Evolutionary conservation across 2,888 invertebrate species (phyloP).

Genomic region (Eupsilia transversa): DNA sequence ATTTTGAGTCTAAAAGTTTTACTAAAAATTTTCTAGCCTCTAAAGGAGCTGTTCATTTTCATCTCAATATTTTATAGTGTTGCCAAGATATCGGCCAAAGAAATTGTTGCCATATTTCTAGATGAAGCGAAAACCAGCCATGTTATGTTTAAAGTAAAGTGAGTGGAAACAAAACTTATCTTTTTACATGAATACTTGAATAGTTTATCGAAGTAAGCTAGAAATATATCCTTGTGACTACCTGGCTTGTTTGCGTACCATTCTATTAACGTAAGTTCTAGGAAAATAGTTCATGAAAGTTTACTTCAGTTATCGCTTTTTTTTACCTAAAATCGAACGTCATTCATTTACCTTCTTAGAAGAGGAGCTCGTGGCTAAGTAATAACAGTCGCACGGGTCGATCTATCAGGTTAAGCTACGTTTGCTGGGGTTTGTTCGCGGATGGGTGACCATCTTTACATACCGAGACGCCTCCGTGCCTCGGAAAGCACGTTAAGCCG

Average conservation of each 20-base stretch:
- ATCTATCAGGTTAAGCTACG: too few species aligned
- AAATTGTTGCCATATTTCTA: constrained; percentile 35
- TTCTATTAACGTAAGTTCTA: neutral
- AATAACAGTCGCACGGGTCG: too few species aligned
- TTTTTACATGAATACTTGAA: constrained; percentile 32
- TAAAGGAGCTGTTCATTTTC: constrained; percentile 40
- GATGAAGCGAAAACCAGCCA: constrained; percentile 18
- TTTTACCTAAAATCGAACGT: neutral
- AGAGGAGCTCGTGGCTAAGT: too few species aligned
- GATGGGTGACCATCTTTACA: too few species aligned
- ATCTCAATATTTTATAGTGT: constrained; percentile 53
- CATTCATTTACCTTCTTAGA: neutral
- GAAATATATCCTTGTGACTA: constrained; percentile 9
- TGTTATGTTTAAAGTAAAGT: constrained; percentile 40
- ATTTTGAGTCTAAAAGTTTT: constrained; percentile 8
- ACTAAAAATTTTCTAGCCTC: constrained; percentile 10
- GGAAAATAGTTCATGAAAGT: too few species aligned
- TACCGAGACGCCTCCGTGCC: too few species aligned
- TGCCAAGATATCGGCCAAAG: constrained; percentile 40
- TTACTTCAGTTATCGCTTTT: too few species aligned
- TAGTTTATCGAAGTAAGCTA: constrained; percentile 26
- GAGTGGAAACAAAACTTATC: constrained; percentile 28
- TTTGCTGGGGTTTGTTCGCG: too few species aligned
- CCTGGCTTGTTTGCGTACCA: neutral
- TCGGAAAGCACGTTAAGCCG: too few species aligned